phyloP scores from a whole-genome alignment of 2,113 vertebrate species.

The Sminthopsis crassicaudata region DNA sequence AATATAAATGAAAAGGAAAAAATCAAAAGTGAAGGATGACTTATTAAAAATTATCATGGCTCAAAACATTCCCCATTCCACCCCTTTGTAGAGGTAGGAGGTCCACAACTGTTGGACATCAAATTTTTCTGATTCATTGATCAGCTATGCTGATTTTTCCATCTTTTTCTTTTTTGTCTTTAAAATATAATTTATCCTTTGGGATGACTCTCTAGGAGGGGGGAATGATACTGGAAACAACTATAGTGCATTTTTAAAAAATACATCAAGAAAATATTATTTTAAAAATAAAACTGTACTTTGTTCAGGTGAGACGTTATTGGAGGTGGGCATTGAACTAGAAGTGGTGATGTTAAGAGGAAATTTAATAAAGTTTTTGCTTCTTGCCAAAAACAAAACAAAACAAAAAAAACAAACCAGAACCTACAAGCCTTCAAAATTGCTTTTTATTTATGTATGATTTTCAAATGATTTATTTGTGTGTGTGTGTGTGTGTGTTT shows the following conservation, averaged over 20 bases:
- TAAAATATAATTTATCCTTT: background rate
- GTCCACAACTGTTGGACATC: background rate
- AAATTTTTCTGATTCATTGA: background rate
- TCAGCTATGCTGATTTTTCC: background rate
- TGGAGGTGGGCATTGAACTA: background rate
- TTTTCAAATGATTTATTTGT: background rate
- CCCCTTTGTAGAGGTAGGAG: background rate
- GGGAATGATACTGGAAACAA: background rate
- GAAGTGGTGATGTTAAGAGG: background rate
- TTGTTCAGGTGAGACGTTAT: background rate
- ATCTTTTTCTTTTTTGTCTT: background rate
- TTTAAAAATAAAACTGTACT: background rate
- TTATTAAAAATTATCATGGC: background rate
- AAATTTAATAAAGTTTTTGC: background rate
- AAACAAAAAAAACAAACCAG: background rate
- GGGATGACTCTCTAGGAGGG: background rate
- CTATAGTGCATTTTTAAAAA: background rate
- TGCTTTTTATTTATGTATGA: background rate
- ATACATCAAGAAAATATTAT: background rate
- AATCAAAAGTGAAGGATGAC: background rate
- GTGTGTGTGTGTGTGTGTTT: background rate
- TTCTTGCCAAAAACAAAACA: background rate
- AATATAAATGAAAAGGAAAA: background rate
- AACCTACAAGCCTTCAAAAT: background rate
- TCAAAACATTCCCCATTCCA: background rate